These are phyloP conservation scores for Acanthococcus lagerstroemiae DNA, from an alignment of 2,888 invertebrate genomes.

Conservation along the genomic window DNA sequence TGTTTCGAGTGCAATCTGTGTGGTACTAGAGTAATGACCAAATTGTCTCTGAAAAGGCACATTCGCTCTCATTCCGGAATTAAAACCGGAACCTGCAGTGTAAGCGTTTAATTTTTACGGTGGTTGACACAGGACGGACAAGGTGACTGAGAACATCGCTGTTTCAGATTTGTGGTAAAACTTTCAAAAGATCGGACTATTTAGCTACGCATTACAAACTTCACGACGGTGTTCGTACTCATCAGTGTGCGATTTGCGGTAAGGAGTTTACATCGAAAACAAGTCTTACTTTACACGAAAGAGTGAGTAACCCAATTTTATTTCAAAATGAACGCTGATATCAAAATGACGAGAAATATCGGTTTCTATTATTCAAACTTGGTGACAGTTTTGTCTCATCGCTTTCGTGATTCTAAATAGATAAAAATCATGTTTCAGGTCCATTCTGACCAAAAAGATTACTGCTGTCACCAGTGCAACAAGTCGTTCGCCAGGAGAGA, in stretches of 20 bases:
- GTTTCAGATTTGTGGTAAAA: slow-evolving; percentile 16
- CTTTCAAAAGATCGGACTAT: slow-evolving; percentile 2
- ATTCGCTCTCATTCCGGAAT: slow-evolving; percentile 8
- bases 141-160: background rate
- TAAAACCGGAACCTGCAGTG: background rate
- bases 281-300: slow-evolving; percentile 2
- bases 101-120: background rate
- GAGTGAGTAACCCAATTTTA: background rate
- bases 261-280: slow-evolving; percentile 4
- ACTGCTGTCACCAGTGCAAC: slow-evolving; percentile 38
- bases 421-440: no score
- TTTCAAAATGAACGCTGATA: no score
- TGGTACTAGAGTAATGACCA: slow-evolving; percentile 7
- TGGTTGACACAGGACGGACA: background rate
- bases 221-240: background rate
- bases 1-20: slow-evolving; percentile 20
- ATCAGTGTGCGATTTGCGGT: slow-evolving; percentile 1
- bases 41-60: slow-evolving; percentile 8
- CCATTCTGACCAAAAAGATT: slow-evolving; percentile 38
- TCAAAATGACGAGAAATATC: no score
- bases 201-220: slow-evolving; percentile 12
- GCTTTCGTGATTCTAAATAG: no score
- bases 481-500: slow-evolving; percentile 37
- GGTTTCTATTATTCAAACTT: no score
- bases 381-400: background rate